Evolutionary conservation across 2,113 vertebrate species (phyloP), one percentile per base, ranked within the genome.

Genomic region (Panthera leo): DNA sequence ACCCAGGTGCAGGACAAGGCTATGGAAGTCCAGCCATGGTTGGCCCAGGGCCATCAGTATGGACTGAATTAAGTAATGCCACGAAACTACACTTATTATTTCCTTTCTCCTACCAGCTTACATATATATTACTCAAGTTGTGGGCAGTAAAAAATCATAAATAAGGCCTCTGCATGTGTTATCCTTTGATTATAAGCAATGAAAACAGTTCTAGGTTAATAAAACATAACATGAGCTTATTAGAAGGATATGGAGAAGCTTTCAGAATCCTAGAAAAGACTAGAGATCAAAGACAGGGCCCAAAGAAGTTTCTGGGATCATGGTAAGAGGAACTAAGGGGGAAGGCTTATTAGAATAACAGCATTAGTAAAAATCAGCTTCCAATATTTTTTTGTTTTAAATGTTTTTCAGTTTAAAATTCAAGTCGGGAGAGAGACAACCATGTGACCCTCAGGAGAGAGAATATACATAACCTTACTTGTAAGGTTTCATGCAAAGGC

Each of bases 331-430:
- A 71, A 67, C 14, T 27, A 67, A 67, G 23, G n/a, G 31, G 31
- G 0, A 36, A 48, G 10, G 70, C 5, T 85, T 53, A 55, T 55
- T 5, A 70, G 16, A 3, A 25, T 29, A 73, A 53, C 21, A 19
- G 1, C 9, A 15, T 63, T 48, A 75, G 11, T 51, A 73, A 63
- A 12, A 93, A 84, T 63, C 11, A 79, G 8, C 1, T 48, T 12
- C 11, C 11, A 13, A 76, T 18, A 73, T 53, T 85, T 88, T 88
- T 89, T 85, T 42, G 1, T 48, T 48, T 79, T 71, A 83, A 55
- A 70, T 80, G 3, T 34, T 42, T 75, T 92, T 93, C 11, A 76
- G 53, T 79, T 96, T 12, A 75, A 58, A 90, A 87, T 68, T 82
- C 7, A 92, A n/a, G 11, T 95, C 12, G 68, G 13, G 34, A 75